phyloP scores from a whole-genome alignment of 2,113 vertebrate genomes.

The Tachysurus fulvidraco region DNA sequence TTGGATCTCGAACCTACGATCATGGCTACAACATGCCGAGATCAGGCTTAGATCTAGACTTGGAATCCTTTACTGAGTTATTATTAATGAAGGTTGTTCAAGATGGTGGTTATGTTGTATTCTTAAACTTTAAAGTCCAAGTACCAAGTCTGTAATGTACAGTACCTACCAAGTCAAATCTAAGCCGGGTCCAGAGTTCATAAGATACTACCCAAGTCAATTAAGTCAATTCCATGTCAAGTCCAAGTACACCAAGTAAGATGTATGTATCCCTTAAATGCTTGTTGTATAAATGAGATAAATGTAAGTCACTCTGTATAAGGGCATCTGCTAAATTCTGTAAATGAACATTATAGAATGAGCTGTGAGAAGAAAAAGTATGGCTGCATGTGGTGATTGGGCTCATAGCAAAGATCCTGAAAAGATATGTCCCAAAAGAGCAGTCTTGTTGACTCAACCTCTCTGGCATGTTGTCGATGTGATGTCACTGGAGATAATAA shows the following conservation, averaged over 20 bases:
- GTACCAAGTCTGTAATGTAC: not conserved
- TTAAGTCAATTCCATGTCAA: not conserved
- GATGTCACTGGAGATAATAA: not conserved
- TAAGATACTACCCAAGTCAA: not conserved
- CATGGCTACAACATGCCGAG: not conserved
- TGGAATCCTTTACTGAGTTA: not conserved
- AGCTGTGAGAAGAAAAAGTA: not conserved
- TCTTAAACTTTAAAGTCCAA: not conserved
- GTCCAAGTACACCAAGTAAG: too few relatives aligned
- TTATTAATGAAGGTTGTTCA: not conserved
- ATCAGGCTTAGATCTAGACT: not conserved
- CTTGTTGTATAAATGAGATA: too few relatives aligned
- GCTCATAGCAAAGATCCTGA: not conserved
- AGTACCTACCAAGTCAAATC: not conserved
- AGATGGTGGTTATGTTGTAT: not conserved
- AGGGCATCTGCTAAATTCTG: too few relatives aligned
- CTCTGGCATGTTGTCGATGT: slow-evolving; percentile 6
- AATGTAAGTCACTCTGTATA: too few relatives aligned
- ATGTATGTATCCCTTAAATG: too few relatives aligned
- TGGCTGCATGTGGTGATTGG: not conserved
- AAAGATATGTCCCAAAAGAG: not conserved
- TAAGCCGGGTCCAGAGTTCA: not conserved
- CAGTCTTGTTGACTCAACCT: not conserved
- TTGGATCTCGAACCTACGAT: not conserved
- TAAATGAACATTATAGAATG: not conserved